Conservation (phyloP, 1,140 invertebrate genomes). For the Ceratoteleas bidentatus region DNA sequence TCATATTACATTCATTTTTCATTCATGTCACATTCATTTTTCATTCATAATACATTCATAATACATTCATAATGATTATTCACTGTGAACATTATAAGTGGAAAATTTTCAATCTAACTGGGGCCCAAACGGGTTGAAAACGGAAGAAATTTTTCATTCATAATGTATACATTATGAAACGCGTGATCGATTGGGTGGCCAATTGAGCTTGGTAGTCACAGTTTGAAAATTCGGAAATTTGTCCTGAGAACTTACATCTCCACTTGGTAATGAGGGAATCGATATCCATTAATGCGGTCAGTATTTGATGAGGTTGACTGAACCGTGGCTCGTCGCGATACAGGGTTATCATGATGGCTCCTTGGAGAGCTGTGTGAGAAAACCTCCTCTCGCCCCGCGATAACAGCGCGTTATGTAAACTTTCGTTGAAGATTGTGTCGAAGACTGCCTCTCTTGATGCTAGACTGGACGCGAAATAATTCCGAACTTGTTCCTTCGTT, state of each 20-base stretch:
- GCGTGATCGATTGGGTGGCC: too few species aligned
- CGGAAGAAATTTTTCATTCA: too few species aligned
- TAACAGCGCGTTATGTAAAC: slow-evolving; percentile 90
- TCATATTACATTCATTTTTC: too few species aligned
- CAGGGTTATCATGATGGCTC: slow-evolving; percentile 98
- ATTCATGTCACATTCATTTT: too few species aligned
- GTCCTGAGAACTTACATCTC: slow-evolving; percentile 90
- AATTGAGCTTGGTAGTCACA: slow-evolving; percentile 37
- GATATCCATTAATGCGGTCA: slow-evolving; percentile 97
- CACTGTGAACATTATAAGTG: too few species aligned
- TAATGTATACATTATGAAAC: too few species aligned
- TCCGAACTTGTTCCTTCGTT: slow-evolving; percentile 82
- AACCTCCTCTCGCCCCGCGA: slow-evolving; percentile 93
- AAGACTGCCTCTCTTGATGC: slow-evolving; percentile 91
- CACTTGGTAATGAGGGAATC: slow-evolving; percentile 99
- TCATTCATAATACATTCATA: too few species aligned
- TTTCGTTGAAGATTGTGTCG: slow-evolving; percentile 92
- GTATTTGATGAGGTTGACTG: slow-evolving; percentile 97
- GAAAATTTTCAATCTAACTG: too few species aligned
- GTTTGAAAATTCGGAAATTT: slow-evolving; percentile 26
- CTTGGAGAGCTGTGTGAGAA: slow-evolving; percentile 94
- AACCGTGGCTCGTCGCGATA: slow-evolving; percentile 98
- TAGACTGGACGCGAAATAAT: slow-evolving; percentile 87
- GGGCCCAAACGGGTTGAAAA: too few species aligned
- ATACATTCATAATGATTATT: too few species aligned